phyloP scores from a whole-genome alignment of 2,113 vertebrate genomes.

The Euleptes europaea region DNA sequence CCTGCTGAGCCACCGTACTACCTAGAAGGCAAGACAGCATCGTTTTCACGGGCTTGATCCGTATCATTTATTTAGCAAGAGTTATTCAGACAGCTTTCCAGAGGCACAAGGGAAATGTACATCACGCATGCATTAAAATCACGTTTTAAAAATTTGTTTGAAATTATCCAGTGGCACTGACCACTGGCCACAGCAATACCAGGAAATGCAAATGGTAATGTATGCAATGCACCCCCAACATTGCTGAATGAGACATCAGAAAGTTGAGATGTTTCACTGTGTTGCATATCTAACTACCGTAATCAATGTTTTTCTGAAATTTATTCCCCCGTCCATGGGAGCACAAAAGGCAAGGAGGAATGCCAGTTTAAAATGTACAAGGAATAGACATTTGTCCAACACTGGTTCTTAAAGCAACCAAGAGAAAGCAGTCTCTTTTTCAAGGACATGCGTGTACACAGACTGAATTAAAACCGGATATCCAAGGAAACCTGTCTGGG shows the following conservation, averaged over 20 bases:
- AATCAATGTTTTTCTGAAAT: too few relatives aligned
- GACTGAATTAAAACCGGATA: too few relatives aligned
- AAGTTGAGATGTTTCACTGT: too few relatives aligned
- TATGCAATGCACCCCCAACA: background rate
- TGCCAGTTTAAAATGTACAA: background rate
- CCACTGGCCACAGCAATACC: background rate
- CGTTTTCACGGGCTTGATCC: slow-evolving; percentile 9
- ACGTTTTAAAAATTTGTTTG: background rate
- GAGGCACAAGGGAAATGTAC: background rate
- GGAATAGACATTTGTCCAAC: background rate
- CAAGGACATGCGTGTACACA: background rate
- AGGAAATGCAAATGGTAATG: background rate
- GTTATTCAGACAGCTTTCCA: background rate
- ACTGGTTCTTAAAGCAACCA: background rate
- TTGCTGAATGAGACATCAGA: background rate
- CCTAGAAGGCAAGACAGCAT: slow-evolving; percentile 73
- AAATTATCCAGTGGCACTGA: background rate
- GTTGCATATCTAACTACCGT: too few relatives aligned
- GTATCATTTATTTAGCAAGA: background rate
- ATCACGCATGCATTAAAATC: background rate
- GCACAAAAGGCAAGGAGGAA: background rate
- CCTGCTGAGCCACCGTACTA: slow-evolving; percentile 89
- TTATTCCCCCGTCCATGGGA: too few relatives aligned
- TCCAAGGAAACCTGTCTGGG: too few relatives aligned
- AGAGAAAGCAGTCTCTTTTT: background rate